Evolutionary conservation across 30 jellyfish, hydroid and myxozoan genomes (phyloP), one percentile per base, ranked within the genome.

Genomic region (Calvadosia cruxmelitensis): DNA sequence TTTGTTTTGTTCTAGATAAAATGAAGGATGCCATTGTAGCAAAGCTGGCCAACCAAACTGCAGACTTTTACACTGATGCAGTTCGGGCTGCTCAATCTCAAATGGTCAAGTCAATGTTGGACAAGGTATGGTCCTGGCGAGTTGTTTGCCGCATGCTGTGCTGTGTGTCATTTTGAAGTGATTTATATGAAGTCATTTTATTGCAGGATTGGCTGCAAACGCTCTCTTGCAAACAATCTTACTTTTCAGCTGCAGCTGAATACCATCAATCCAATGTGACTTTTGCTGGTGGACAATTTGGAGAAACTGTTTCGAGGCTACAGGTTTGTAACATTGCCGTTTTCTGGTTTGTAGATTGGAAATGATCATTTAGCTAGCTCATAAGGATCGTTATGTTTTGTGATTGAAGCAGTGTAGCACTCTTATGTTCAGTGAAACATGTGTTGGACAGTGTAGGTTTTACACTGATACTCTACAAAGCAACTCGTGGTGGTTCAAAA

Each of bases 21-120:
- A 89, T 81, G 95, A 89, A 89, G 49, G 98, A 72, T 63, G 92
- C 93, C 29, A 82, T 81, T 50, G 86, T 89, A 27, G 98, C 98
- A 25, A 89, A 89, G 63, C 69, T 89, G 64, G 98, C 98, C 34
- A 80, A 82, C 31, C 98, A 89, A 50, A 79, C 95, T 0, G 89
- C 93, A 2, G 98, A 89, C 31, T 82, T 68, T 66, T 89, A 89
- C 62, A 94, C 80, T 70, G 94, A 81, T 61, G 95, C 98, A 5
- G 35, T 28, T 66, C 95, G 95, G 15, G 30, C 61, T 62, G 98
- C 93, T 1, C 74, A 80, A 3, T 75, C 93, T n/a, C 78, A 84
- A 10, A 72, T 82, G 85, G 92, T 77, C 29, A 89, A 89, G 70
- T 49, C 79, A 69, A 32, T 81, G 78, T 89, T 94, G 95, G 98